These are phyloP conservation scores for Eunapius fragilis DNA, from an alignment of 37 sponge, comb jelly and placozoan species.

Conservation along the genomic window DNA sequence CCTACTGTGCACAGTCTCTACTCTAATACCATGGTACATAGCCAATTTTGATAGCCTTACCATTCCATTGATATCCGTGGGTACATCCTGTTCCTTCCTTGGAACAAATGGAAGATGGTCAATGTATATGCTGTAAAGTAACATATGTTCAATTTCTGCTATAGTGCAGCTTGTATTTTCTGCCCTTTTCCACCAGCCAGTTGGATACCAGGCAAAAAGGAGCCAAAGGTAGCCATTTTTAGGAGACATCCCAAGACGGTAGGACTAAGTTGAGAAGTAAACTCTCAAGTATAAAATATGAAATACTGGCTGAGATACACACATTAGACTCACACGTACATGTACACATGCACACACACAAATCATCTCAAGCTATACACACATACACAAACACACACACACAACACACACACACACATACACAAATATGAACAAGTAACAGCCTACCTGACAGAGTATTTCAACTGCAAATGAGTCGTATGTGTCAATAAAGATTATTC, in stretches of 20 bases:
- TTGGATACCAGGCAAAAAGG: conserved; percentile 51
- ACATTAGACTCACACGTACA: not conserved
- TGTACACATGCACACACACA: not conserved
- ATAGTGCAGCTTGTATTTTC: no score
- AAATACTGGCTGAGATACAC: not conserved
- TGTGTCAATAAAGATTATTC: conserved; percentile 62
- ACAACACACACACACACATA: not conserved
- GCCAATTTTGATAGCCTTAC: not conserved
- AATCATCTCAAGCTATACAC: not conserved
- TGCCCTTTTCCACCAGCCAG: conserved; percentile 65
- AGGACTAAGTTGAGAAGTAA: conserved; percentile 16
- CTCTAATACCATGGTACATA: no score
- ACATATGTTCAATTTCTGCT: not conserved
- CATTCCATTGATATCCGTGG: conserved; percentile 10
- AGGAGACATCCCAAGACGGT: conserved; percentile 40
- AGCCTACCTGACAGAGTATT: conserved; percentile 62
- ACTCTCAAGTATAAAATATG: not conserved
- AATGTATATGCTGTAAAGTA: conserved; percentile 40
- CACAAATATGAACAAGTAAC: not conserved
- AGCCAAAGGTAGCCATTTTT: conserved; percentile 57
- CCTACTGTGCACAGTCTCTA: no score
- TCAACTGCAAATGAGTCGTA: conserved; percentile 46
- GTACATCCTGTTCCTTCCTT: not conserved
- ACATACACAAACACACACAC: not conserved
- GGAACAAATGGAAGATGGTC: conserved; percentile 43